These are phyloP conservation scores for Pinna nobilis DNA, from an alignment of 1,140 invertebrate genomes.

Conservation along the genomic window DNA sequence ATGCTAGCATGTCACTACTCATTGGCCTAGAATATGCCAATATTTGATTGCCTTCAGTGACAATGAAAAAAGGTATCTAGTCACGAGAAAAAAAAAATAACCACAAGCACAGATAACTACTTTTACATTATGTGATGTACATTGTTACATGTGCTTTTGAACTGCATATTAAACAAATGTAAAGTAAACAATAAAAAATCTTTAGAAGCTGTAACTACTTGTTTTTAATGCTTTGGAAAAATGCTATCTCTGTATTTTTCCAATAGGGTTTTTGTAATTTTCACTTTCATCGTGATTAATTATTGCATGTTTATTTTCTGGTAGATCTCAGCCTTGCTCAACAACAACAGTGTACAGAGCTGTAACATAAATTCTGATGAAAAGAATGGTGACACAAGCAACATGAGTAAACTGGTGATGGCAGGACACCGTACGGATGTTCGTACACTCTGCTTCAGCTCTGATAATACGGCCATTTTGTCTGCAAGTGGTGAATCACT, in stretches of 20 bases:
- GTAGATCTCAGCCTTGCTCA: slow-evolving; percentile 72
- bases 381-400: slow-evolving; percentile 76
- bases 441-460: slow-evolving; percentile 90
- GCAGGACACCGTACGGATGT: slow-evolving; percentile 93
- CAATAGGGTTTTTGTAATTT: not conserved
- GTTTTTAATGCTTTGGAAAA: not conserved
- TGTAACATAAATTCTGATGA: slow-evolving; percentile 76
- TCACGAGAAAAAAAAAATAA: too few species aligned
- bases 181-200: too few species aligned
- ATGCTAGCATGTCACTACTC: too few species aligned
- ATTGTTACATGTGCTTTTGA: too few species aligned
- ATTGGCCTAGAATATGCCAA: too few species aligned
- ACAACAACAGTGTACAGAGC: slow-evolving; percentile 75
- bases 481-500: slow-evolving; percentile 90
- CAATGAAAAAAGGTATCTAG: too few species aligned
- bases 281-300: not conserved
- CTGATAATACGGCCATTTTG: slow-evolving; percentile 81
- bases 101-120: too few species aligned
- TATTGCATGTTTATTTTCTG: slow-evolving; percentile 45
- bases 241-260: not conserved
- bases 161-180: too few species aligned
- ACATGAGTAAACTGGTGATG: slow-evolving; percentile 77
- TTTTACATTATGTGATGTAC: too few species aligned
- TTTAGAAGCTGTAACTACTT: not conserved
- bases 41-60: too few species aligned